Conservation (phyloP, 2,797 vertebrate genomes). For the Antrozous pallidus region DNA sequence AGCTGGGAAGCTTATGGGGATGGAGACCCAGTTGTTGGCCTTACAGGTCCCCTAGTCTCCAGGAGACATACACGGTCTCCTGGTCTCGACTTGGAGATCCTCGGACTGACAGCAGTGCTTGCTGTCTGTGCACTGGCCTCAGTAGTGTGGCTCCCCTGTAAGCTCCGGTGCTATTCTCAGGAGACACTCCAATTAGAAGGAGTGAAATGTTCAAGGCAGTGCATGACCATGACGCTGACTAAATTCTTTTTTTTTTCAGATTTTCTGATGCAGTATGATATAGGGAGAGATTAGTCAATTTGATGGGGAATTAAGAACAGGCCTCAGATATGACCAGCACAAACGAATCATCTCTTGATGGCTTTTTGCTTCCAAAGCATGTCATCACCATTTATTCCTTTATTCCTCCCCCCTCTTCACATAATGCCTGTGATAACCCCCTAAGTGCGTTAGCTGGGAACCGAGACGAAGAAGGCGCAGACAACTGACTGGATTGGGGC, state of each 20-base stretch:
- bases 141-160: neutral
- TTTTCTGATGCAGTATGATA: conserved; percentile 4
- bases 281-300: conserved; percentile 1
- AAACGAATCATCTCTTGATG: neutral
- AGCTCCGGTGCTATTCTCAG: neutral
- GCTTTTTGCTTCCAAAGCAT: conserved; percentile 33
- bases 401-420: neutral
- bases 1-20: neutral
- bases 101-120: neutral
- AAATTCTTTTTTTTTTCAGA: conserved; percentile 27
- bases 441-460: neutral
- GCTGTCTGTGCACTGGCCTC: neutral
- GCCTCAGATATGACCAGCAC: neutral
- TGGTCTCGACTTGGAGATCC: neutral
- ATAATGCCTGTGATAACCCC: neutral
- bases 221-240: neutral
- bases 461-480: neutral
- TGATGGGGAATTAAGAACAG: neutral
- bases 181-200: neutral
- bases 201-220: neutral
- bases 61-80: neutral
- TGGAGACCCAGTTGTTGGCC: neutral
- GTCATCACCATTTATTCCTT: conserved; percentile 8
- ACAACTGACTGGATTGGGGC: neutral
- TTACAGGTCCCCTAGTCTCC: neutral